Percentiles rank a stretch among this genome's conserved stretches.
Evolutionary conservation across 2,797 vertebrate species (phyloP).

Genomic region (Melanotaenia pygmaea): DNA sequence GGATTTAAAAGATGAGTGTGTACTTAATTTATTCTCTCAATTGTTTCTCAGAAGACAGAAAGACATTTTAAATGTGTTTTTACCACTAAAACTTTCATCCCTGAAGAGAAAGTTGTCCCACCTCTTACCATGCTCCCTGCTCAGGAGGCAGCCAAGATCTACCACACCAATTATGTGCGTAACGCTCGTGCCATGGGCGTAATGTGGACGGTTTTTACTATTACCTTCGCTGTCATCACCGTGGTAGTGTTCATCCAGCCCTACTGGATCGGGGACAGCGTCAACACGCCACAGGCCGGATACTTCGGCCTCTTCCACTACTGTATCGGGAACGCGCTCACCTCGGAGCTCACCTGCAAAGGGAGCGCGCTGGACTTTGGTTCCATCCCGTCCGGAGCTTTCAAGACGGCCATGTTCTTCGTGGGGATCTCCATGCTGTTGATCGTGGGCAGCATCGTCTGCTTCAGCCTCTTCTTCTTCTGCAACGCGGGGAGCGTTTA

Average conservation of each 20-base stretch:
- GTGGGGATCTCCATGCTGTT: constrained; percentile 94
- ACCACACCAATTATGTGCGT: constrained; percentile 97
- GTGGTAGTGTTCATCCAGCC: too few species aligned
- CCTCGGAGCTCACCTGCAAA: constrained; percentile 95
- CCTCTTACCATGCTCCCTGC: constrained; percentile 88
- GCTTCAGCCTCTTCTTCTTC: constrained; percentile 97
- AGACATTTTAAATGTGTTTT: neutral
- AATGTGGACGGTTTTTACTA: constrained; percentile 95
- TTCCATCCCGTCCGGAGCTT: constrained; percentile 95
- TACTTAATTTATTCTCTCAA: neutral
- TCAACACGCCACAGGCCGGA: too few species aligned
- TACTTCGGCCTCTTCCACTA: too few species aligned
- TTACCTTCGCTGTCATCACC: constrained; percentile 82
- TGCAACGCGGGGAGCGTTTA: constrained; percentile 96
- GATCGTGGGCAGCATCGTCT: constrained; percentile 92
- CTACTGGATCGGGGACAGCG: too few species aligned
- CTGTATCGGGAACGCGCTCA: constrained; percentile 92
- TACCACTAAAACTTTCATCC: neutral
- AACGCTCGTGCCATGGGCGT: constrained; percentile 94
- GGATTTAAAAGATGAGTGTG: neutral
- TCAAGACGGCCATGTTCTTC: constrained; percentile 99
- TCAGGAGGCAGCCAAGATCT: constrained; percentile 94
- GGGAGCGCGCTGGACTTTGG: constrained; percentile 94
- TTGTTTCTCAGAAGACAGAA: neutral
- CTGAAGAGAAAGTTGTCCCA: neutral